Conservation (phyloP, 2,797 vertebrate genomes). For the Sarcophilus harrisii region DNA sequence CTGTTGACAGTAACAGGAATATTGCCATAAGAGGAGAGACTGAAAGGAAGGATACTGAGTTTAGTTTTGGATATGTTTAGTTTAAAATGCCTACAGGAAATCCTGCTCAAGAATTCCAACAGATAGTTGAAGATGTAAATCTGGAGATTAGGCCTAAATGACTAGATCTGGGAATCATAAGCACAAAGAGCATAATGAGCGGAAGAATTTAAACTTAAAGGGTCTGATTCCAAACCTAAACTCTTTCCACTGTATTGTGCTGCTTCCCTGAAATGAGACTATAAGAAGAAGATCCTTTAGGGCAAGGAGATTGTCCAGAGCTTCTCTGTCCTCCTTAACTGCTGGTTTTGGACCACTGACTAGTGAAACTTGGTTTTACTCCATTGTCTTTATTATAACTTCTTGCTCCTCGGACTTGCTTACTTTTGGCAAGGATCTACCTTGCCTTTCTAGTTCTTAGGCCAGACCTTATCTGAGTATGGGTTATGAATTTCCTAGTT, state of each 20-base stretch:
- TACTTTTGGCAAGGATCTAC: not conserved
- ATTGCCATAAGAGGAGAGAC: not conserved
- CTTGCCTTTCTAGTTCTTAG: not conserved
- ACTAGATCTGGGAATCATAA: not conserved
- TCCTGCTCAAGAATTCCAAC: not conserved
- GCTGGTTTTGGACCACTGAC: not conserved
- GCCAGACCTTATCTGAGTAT: not conserved
- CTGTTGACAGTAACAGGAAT: not conserved
- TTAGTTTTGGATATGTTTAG: not conserved
- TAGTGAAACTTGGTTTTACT: not conserved
- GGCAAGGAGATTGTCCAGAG: not conserved
- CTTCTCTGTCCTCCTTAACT: not conserved
- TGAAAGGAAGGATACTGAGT: not conserved
- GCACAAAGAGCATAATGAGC: not conserved
- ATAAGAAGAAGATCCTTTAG: not conserved
- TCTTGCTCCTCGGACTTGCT: not conserved
- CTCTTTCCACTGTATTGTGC: not conserved
- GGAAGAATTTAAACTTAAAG: not conserved
- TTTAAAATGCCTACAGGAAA: not conserved
- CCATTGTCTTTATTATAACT: not conserved
- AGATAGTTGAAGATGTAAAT: not conserved
- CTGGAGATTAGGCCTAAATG: not conserved
- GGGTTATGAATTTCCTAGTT: not conserved
- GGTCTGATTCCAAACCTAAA: not conserved
- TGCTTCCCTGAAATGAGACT: not conserved